Conservation (phyloP, 2,113 vertebrate genomes). For the Podarcis cretensis region DNA sequence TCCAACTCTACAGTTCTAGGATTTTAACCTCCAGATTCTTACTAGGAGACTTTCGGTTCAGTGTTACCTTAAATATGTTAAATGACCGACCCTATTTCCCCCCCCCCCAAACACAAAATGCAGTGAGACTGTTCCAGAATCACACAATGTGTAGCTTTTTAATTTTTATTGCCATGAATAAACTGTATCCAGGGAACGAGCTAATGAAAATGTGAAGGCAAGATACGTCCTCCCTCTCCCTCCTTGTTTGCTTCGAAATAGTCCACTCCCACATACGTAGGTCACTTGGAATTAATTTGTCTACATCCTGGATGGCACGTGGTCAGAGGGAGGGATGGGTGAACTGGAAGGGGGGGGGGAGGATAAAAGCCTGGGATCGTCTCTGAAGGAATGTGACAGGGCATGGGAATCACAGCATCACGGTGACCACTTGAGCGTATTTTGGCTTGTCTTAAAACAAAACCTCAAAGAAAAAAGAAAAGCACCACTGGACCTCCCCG, state of each 20-base stretch:
- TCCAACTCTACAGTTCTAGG: too few species aligned
- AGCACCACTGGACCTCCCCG: constrained; percentile 75
- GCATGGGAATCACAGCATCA: constrained; percentile 94
- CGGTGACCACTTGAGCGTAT: constrained; percentile 88
- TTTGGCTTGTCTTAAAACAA: constrained; percentile 89
- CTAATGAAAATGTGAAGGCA: constrained; percentile 87
- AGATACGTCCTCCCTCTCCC: constrained; percentile 70
- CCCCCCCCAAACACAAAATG: constrained; percentile 3
- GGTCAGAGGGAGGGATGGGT: constrained; percentile 47
- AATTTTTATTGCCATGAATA: constrained; percentile 72
- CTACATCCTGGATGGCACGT: constrained; percentile 90
- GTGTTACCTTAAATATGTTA: neutral
- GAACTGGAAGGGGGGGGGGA: neutral
- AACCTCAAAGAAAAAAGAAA: constrained; percentile 39
- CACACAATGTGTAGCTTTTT: constrained; percentile 62
- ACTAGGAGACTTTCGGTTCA: neutral
- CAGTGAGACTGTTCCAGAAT: constrained; percentile 64
- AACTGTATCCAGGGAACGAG: constrained; percentile 81
- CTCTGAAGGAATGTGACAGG: constrained; percentile 89
- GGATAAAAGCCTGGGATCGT: constrained; percentile 87
- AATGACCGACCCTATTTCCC: neutral
- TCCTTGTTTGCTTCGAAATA: constrained; percentile 79
- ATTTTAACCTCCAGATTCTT: neutral
- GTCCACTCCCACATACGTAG: constrained; percentile 85
- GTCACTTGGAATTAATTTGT: constrained; percentile 93